phyloP scores from a whole-genome alignment of 2,797 vertebrate species.

The Phalanger gymnotis region DNA sequence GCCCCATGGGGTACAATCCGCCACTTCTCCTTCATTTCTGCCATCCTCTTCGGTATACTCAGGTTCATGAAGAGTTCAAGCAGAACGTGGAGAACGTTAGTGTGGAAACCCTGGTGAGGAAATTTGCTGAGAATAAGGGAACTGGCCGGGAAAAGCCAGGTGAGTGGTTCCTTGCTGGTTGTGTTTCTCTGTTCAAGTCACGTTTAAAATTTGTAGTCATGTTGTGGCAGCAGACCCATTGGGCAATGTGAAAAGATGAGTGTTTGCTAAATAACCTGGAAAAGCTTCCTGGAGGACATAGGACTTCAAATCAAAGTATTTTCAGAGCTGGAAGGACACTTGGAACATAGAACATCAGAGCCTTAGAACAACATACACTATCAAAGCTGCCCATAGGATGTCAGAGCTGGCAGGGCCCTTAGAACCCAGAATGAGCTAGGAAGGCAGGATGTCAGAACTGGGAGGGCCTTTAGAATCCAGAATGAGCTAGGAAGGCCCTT shows the following conservation, averaged over 20 bases:
- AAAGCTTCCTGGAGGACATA: background rate
- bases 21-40: too few species aligned
- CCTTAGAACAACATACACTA: background rate
- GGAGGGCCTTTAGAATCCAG: background rate
- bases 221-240: background rate
- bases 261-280: background rate
- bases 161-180: constrained; percentile 66
- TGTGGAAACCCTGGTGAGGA: constrained; percentile 91
- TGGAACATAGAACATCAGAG: background rate
- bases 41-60: background rate
- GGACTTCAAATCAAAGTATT: background rate
- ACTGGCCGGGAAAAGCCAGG: constrained; percentile 94
- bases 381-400: too few species aligned
- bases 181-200: background rate
- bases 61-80: constrained; percentile 98
- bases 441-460: background rate
- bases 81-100: constrained; percentile 97
- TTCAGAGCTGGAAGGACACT: background rate
- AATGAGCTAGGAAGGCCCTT: background rate
- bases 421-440: too few species aligned
- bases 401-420: too few species aligned
- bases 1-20: background rate
- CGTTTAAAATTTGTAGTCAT: background rate
- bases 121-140: constrained; percentile 93
- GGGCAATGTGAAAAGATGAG: background rate